A percentile compares a stretch with the other conserved stretches of the same genome.
phyloP scores from a whole-genome alignment of 2,797 vertebrate genomes.

The Cercopithecus neglectus region DNA sequence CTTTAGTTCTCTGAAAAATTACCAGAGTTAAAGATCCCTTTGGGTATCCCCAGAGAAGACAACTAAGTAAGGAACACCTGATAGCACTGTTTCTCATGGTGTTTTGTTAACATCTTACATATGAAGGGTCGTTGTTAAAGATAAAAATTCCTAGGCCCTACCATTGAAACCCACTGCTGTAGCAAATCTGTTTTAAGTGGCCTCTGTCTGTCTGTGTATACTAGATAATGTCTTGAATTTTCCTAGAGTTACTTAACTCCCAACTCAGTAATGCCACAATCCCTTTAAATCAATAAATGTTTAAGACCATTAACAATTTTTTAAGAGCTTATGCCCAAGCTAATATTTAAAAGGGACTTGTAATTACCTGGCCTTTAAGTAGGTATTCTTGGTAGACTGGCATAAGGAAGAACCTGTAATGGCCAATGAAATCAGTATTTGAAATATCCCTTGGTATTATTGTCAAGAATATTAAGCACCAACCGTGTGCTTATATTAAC shows the following conservation, averaged over 20 bases:
- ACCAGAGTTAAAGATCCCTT: neutral
- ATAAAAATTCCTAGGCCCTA: neutral
- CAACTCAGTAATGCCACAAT: neutral
- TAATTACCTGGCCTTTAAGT: neutral
- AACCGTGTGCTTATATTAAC: neutral
- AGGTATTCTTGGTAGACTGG: neutral
- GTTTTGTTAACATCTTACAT: neutral
- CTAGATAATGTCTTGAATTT: neutral
- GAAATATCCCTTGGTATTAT: neutral
- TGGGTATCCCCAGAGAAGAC: neutral
- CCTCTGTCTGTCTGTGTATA: neutral
- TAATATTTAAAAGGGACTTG: conserved; percentile 27
- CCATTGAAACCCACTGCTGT: neutral
- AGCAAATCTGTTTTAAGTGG: neutral
- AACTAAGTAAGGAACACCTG: neutral
- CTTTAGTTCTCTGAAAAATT: neutral
- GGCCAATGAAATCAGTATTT: conserved; percentile 14
- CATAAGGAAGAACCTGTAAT: neutral
- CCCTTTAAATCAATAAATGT: neutral
- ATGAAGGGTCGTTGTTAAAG: neutral
- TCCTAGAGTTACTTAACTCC: neutral
- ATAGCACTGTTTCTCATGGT: neutral
- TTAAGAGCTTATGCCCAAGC: neutral
- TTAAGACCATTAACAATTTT: conserved; percentile 30
- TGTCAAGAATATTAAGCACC: neutral